These are phyloP conservation scores for Pelosia muscerda DNA, from an alignment of 2,888 invertebrate species.

Conservation along the genomic window DNA sequence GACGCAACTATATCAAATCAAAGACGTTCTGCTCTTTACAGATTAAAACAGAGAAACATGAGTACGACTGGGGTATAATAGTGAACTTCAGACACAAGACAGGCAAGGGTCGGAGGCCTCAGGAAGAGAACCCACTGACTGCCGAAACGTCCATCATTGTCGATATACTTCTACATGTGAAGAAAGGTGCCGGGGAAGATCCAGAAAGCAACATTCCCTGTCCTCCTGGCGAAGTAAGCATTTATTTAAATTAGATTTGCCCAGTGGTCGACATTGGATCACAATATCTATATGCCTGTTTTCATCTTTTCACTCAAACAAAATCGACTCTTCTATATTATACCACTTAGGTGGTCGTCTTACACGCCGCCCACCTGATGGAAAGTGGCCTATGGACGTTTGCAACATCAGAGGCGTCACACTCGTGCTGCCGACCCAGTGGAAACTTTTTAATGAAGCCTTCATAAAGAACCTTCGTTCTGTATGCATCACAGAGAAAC, in stretches of 20 bases:
- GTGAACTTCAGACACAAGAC: constrained; percentile 95
- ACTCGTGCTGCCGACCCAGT: too few relatives aligned
- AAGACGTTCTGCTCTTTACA: constrained; percentile 55
- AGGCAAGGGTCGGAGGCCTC: constrained; percentile 76
- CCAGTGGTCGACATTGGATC: not conserved
- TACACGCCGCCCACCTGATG: too few relatives aligned
- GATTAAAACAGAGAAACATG: constrained; percentile 93
- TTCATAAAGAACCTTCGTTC: too few relatives aligned
- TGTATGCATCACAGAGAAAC: too few relatives aligned
- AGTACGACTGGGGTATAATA: constrained; percentile 99
- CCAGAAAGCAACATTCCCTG: constrained; percentile 90
- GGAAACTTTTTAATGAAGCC: too few relatives aligned
- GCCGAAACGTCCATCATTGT: constrained; percentile 90
- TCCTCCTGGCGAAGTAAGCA: constrained; percentile 86
- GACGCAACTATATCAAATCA: too few relatives aligned
- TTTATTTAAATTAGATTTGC: not conserved
- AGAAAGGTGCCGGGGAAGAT: constrained; percentile 86
- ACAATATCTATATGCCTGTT: not conserved
- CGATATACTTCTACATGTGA: constrained; percentile 94
- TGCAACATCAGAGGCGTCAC: too few relatives aligned
- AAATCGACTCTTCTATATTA: too few relatives aligned
- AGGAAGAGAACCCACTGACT: constrained; percentile 83
- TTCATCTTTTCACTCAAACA: not conserved
- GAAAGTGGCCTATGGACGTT: too few relatives aligned
- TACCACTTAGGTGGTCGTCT: too few relatives aligned